Evolutionary conservation across 2,888 invertebrate species (phyloP).

Genomic region (Arge pagana): DNA sequence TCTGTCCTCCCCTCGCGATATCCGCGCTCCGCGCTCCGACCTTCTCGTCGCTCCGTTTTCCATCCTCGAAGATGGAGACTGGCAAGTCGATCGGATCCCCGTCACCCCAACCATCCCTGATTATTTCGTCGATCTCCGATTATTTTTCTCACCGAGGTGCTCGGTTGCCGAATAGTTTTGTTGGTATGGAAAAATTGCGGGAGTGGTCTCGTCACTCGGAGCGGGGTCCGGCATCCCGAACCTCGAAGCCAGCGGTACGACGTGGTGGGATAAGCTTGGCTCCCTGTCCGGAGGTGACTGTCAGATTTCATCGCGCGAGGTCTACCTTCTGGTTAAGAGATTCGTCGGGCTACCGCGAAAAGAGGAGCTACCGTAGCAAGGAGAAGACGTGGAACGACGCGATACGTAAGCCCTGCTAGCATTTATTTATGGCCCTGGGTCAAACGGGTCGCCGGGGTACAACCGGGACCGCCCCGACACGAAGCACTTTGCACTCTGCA

Average conservation of each 20-base stretch:
- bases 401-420: constrained; percentile 46
- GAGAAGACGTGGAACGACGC: constrained; percentile 13
- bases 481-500: constrained; percentile 42
- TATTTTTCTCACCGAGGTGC: too few relatives aligned
- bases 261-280: too few relatives aligned
- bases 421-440: constrained; percentile 58
- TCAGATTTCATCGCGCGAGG: constrained; percentile 53
- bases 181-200: too few relatives aligned
- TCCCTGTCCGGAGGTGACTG: constrained; percentile 45
- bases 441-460: constrained; percentile 52
- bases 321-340: constrained; percentile 54
- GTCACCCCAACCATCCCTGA: too few relatives aligned
- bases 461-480: constrained; percentile 50
- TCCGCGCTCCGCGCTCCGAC: constrained; percentile 1
- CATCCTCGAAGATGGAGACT: constrained; percentile 1
- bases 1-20: too few relatives aligned
- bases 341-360: constrained; percentile 28
- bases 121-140: too few relatives aligned
- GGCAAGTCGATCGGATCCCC: too few relatives aligned
- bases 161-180: too few relatives aligned
- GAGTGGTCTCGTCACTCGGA: too few relatives aligned
- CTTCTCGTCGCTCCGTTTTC: constrained; percentile 7
- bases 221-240: too few relatives aligned
- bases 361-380: constrained; percentile 27
- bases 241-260: too few relatives aligned